Conservation (phyloP, 2,797 vertebrate genomes). For the Chelon labrosus region DNA sequence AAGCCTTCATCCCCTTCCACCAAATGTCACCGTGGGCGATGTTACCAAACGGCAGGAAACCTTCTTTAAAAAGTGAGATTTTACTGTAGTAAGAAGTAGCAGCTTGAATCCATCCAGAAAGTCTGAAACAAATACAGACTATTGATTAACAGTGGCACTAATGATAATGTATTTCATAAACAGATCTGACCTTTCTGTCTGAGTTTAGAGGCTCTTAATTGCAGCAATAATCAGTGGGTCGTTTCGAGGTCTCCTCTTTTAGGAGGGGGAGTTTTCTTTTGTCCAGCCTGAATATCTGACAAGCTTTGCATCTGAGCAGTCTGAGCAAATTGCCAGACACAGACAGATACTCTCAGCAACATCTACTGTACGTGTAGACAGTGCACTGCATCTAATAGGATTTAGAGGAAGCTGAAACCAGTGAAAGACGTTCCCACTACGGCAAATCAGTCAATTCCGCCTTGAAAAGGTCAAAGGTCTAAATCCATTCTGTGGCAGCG, state of each 20-base stretch:
- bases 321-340: conserved; percentile 21
- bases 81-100: not conserved
- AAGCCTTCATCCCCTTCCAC: conserved; percentile 46
- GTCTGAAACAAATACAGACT: not conserved
- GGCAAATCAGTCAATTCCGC: not conserved
- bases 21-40: conserved; percentile 47
- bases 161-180: conserved; percentile 3
- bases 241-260: conserved; percentile 36
- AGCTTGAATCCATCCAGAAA: conserved; percentile 2
- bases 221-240: conserved; percentile 30
- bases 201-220: conserved; percentile 36
- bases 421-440: not conserved
- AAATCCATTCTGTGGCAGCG: conserved; percentile 13
- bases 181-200: conserved; percentile 6
- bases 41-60: conserved; percentile 11
- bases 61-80: conserved; percentile 9
- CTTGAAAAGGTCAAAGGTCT: not conserved
- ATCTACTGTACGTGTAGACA: conserved; percentile 9
- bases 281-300: conserved; percentile 34
- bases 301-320: conserved; percentile 28
- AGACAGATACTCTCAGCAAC: conserved; percentile 38
- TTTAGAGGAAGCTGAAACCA: conserved; percentile 1
- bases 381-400: conserved; percentile 6
- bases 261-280: conserved; percentile 22
- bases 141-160: not conserved